These are phyloP conservation scores for Adelosebastes latens DNA, from an alignment of 2,797 vertebrate species.

Conservation along the genomic window DNA sequence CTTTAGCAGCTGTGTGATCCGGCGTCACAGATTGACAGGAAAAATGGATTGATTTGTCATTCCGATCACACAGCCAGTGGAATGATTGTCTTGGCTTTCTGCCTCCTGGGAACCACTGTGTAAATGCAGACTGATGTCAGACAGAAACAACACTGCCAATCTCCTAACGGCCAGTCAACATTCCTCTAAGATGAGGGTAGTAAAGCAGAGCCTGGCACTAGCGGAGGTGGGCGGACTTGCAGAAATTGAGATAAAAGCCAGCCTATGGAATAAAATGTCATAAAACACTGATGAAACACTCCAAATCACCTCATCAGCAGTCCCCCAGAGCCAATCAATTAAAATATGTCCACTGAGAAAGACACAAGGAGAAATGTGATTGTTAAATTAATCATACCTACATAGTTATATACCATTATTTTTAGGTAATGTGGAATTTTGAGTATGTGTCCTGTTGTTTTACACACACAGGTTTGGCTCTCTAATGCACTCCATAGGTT, in stretches of 20 bases:
- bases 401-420: background rate
- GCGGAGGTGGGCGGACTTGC: constrained; percentile 9
- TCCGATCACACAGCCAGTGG: constrained; percentile 60
- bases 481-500: background rate
- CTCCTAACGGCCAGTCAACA: constrained; percentile 70
- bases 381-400: background rate
- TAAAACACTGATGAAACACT: constrained; percentile 30
- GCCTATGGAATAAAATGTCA: constrained; percentile 34
- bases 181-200: constrained; percentile 75
- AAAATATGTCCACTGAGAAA: constrained; percentile 8
- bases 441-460: background rate
- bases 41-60: constrained; percentile 71
- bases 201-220: constrained; percentile 42
- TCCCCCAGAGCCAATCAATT: background rate
- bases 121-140: constrained; percentile 74
- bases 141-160: constrained; percentile 70
- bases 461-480: background rate
- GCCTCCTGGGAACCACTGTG: constrained; percentile 67
- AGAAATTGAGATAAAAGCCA: constrained; percentile 43
- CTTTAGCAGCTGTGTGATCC: constrained; percentile 43
- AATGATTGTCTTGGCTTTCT: constrained; percentile 66
- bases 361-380: background rate
- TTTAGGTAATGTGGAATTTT: background rate
- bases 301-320: constrained; percentile 38
- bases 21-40: constrained; percentile 59